Evolutionary conservation across 53 echinoderm and acorn worm genomes (phyloP).

Genomic region (Holothuria leucospilota): DNA sequence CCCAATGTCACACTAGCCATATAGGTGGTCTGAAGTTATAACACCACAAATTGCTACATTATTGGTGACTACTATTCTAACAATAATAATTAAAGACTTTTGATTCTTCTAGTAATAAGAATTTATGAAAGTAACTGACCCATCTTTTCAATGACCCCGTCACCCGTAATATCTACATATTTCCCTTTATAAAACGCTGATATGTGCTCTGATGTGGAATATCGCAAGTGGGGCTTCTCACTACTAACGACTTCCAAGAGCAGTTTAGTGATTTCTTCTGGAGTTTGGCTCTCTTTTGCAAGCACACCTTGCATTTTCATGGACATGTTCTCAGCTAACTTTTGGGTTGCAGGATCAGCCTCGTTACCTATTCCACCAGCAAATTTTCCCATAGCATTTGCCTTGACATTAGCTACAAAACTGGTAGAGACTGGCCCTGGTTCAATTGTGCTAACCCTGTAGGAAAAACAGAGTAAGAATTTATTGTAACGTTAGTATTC

Average conservation of each 20-base stretch:
- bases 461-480: too few species aligned
- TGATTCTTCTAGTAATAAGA: too few species aligned
- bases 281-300: background rate
- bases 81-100: too few species aligned
- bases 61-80: too few species aligned
- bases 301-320: background rate
- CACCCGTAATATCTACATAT: conserved; percentile 2
- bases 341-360: background rate
- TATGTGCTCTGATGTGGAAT: conserved; percentile 14
- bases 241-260: background rate
- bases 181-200: background rate
- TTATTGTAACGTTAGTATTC: too few species aligned
- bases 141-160: background rate
- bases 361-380: background rate
- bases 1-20: too few species aligned
- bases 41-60: too few species aligned
- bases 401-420: background rate
- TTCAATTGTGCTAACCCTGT: background rate
- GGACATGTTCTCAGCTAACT: background rate
- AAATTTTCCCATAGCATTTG: background rate
- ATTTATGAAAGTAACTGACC: background rate
- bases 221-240: conserved; percentile 9
- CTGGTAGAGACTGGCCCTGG: conserved; percentile 1
- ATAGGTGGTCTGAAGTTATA: too few species aligned
- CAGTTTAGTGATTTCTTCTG: background rate